A percentile compares a stretch with the other conserved stretches of the same genome.
Evolutionary conservation across 2,113 vertebrate species (phyloP).

Genomic region (Tringa solitaria): DNA sequence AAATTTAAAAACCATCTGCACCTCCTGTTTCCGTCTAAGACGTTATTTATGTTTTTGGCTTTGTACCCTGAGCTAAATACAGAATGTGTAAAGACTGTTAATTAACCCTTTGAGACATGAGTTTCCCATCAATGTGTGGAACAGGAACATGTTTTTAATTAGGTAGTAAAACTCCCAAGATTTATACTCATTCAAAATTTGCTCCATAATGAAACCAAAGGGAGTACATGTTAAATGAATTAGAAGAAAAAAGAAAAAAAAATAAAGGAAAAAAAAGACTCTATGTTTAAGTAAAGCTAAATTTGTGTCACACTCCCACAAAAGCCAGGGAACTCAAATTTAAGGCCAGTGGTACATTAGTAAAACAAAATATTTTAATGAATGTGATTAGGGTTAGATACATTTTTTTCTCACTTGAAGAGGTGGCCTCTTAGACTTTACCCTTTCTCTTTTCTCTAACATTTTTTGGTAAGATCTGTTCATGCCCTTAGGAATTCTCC

Average conservation of each 20-base stretch:
- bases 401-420: neutral
- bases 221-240: conserved; percentile 63
- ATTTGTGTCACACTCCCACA: conserved; percentile 16
- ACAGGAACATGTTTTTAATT: conserved; percentile 74
- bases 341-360: neutral
- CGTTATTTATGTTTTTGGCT: conserved; percentile 80
- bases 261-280: fast-evolving
- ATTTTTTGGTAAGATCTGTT: neutral
- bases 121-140: conserved; percentile 72
- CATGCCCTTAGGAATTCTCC: neutral
- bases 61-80: conserved; percentile 74
- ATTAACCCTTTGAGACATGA: conserved; percentile 81
- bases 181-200: conserved; percentile 62
- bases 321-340: conserved; percentile 48
- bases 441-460: neutral
- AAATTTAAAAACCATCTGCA: conserved; percentile 79
- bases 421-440: neutral
- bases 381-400: neutral
- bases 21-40: conserved; percentile 73
- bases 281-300: conserved; percentile 29
- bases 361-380: neutral
- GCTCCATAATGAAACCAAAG: conserved; percentile 60
- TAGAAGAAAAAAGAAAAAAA: neutral
- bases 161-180: conserved; percentile 68
- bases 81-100: conserved; percentile 75